These are phyloP conservation scores for Fulmarus glacialis DNA, from an alignment of 2,113 vertebrate species.

Conservation along the genomic window DNA sequence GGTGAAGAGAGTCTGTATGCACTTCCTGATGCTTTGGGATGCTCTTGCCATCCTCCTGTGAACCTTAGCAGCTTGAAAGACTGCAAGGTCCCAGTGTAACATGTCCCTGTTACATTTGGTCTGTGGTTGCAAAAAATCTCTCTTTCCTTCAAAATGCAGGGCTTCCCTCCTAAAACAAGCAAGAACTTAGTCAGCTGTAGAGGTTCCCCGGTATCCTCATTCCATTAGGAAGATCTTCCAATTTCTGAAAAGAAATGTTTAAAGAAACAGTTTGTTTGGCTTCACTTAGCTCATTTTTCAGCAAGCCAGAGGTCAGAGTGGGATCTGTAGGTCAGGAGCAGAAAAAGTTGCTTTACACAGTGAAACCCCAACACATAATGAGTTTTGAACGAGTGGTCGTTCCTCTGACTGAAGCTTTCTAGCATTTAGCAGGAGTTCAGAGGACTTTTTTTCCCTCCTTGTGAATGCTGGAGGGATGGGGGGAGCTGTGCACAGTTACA, in stretches of 20 bases:
- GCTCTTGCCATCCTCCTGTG: background rate
- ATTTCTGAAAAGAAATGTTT: slow-evolving; percentile 55
- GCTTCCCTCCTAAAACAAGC: slow-evolving; percentile 37
- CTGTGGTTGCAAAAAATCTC: slow-evolving; percentile 35
- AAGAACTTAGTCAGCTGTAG: background rate
- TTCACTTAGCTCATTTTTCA: slow-evolving; percentile 28
- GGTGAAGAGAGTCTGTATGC: accelerated
- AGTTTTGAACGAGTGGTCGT: background rate
- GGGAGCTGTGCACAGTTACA: background rate
- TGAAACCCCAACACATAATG: background rate
- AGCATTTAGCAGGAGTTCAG: background rate
- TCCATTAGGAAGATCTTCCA: background rate
- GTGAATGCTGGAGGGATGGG: background rate
- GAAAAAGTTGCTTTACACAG: slow-evolving; percentile 40
- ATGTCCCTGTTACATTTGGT: slow-evolving; percentile 6
- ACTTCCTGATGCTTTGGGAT: background rate
- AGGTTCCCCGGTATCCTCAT: background rate
- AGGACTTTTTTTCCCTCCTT: background rate
- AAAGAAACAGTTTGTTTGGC: slow-evolving; percentile 72
- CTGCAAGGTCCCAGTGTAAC: background rate
- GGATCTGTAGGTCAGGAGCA: slow-evolving; percentile 22
- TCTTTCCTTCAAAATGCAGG: slow-evolving; percentile 20
- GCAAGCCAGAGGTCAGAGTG: slow-evolving; percentile 56
- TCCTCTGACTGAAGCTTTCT: background rate
- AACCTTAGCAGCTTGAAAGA: background rate